Conservation (phyloP, 2,113 vertebrate genomes). For the Spheniscus mendiculus region DNA sequence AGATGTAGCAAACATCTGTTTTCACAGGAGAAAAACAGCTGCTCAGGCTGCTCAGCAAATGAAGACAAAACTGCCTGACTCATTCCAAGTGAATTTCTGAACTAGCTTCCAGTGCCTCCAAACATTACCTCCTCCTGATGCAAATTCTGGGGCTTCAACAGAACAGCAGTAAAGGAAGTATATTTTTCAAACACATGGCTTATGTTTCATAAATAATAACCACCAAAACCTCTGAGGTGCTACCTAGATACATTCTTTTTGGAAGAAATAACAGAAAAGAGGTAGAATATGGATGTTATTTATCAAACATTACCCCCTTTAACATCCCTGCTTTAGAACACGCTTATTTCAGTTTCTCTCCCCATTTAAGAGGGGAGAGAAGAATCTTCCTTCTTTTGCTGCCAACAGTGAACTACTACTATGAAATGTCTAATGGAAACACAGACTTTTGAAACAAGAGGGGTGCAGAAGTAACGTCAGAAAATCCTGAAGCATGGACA, state of each 20-base stretch:
- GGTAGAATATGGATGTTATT: neutral
- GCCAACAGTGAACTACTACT: neutral
- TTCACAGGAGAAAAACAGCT: neutral
- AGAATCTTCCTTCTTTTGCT: neutral
- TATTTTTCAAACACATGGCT: neutral
- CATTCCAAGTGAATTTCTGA: neutral
- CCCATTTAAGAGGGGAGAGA: neutral
- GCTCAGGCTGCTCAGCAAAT: neutral
- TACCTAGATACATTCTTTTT: neutral
- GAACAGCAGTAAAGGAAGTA: neutral
- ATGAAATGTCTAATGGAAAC: neutral
- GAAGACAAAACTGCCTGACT: neutral
- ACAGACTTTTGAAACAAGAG: neutral
- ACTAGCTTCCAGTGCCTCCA: neutral
- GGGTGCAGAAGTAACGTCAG: neutral
- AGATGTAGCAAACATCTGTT: neutral
- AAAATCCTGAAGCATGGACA: neutral
- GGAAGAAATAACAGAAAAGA: neutral
- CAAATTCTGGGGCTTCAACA: neutral
- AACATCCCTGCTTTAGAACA: neutral
- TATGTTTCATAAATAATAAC: neutral
- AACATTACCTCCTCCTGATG: neutral
- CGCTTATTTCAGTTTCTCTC: neutral
- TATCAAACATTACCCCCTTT: neutral
- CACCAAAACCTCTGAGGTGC: neutral